These are phyloP conservation scores for Perodicticus potto DNA, from an alignment of 2,797 vertebrate genomes.

Conservation along the genomic window DNA sequence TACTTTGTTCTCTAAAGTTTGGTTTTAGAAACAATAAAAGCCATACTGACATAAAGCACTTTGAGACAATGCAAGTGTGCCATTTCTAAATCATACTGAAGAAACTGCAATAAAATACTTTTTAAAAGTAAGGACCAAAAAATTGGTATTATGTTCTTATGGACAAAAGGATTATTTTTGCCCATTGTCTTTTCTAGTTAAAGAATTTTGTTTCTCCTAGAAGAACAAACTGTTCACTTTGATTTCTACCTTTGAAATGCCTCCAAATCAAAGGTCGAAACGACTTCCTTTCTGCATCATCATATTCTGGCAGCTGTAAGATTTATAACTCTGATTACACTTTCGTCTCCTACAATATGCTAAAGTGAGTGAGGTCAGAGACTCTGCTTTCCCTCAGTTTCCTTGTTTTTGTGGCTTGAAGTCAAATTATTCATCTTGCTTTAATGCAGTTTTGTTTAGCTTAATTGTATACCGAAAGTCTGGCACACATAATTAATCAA, in stretches of 20 bases:
- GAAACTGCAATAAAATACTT: slow-evolving; percentile 27
- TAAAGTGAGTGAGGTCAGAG: slow-evolving; percentile 69
- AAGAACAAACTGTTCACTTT: slow-evolving; percentile 39
- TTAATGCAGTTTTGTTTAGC: slow-evolving; percentile 77
- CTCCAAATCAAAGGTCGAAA: slow-evolving; percentile 62
- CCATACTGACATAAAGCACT: neutral
- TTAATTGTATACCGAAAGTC: slow-evolving; percentile 81
- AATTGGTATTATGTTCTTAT: neutral
- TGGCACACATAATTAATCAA: slow-evolving; percentile 81
- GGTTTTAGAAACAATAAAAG: slow-evolving; percentile 5
- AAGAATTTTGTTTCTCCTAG: slow-evolving; percentile 41
- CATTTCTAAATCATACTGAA: neutral
- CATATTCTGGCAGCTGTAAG: neutral
- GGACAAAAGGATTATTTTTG: neutral
- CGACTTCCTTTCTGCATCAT: slow-evolving; percentile 48
- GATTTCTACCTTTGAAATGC: slow-evolving; percentile 58
- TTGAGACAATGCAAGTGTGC: neutral
- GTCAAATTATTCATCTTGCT: slow-evolving; percentile 74
- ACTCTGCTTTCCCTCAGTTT: slow-evolving; percentile 78
- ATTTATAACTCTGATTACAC: slow-evolving; percentile 56
- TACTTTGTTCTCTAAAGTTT: slow-evolving; percentile 1
- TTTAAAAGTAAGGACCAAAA: neutral
- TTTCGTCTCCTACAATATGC: slow-evolving; percentile 52
- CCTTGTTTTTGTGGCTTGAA: slow-evolving; percentile 75
- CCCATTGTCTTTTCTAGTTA: slow-evolving; percentile 20